Evolutionary conservation across 2,888 invertebrate genomes (phyloP).

Genomic region (Andrena fulva): DNA sequence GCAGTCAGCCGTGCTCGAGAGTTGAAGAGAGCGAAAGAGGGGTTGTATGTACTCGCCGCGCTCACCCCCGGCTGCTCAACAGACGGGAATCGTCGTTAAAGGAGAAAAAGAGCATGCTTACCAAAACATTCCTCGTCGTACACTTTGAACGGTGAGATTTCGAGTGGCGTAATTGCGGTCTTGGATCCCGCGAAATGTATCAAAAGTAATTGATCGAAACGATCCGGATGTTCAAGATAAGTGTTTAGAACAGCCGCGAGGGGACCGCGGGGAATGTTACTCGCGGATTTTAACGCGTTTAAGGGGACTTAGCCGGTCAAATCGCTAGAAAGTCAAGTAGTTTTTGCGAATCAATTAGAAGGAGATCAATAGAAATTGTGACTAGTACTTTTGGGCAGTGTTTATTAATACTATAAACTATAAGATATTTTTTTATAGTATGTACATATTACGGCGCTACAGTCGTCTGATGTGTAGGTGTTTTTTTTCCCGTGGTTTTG

Average conservation of each 20-base stretch:
- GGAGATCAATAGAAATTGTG: no score
- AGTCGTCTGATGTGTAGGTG: no score
- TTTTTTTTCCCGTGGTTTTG: no score
- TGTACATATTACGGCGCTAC: no score
- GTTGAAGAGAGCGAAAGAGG: conserved; percentile 57
- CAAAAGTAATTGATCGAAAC: neutral
- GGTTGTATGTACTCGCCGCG: conserved; percentile 54
- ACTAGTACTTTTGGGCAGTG: no score
- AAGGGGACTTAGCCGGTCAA: no score
- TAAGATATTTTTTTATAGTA: no score
- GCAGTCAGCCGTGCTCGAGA: conserved; percentile 60
- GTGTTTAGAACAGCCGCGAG: neutral
- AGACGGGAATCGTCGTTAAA: conserved; percentile 78
- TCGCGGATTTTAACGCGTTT: no score
- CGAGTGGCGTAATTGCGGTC: conserved; percentile 62
- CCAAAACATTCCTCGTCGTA: conserved; percentile 72
- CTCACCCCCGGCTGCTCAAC: conserved; percentile 75
- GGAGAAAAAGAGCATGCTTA: conserved; percentile 54
- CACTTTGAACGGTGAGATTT: conserved; percentile 66
- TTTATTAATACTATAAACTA: no score
- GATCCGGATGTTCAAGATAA: neutral
- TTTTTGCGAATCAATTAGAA: no score
- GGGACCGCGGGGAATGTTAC: no score
- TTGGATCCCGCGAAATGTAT: neutral
- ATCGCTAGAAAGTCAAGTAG: no score